Evolutionary conservation across 2,797 vertebrate genomes (phyloP), one percentile per base, ranked within the genome.

Genomic region (Phrynocephalus guinanensis): DNA sequence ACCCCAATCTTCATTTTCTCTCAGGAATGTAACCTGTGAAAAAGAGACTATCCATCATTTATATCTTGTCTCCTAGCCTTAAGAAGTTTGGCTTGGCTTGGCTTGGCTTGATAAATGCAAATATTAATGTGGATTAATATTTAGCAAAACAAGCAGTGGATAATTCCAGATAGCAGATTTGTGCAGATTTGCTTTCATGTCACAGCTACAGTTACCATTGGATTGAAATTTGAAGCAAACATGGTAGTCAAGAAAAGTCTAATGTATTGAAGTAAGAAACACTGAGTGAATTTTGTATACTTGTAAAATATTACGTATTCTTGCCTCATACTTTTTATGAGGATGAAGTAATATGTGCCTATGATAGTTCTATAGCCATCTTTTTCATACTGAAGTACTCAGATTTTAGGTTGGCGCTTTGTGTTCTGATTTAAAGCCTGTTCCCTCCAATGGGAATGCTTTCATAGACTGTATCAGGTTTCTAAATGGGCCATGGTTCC

Each of bases 161-260:
- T 68, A 82, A 82, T 83, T 22, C 22, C n/a, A 56, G 56, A 56
- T 83, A 68, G n/a, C 81, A 71, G 44, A 71, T 50, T 52, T 50
- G 6, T n/a, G 30, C n/a, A 48, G 24, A n/a, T 48, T 72, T 50
- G 30, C 20, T 30, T 44, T 75, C 30, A 33, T 60, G 70, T 63
- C 30, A 28, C 30, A 84, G 20, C 11, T 72, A 24, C 48, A 71
- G 50, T 71, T 84, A 13, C 50, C 50, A 56, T 5, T 56, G 13
- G 13, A 15, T 2, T 63, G 30, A 33, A 5, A 63, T 63, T 7
- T 60, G 30, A 33, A n/a, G 52, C 56, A 56, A 10, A 66, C 56
- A 30, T 66, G 52, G n/a, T 18, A 3, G 3, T 33, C 38, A 76
- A 48, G 22, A 76, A 11, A 56, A 56, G 52, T 56, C 52, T 56